Evolutionary conservation across 2,888 invertebrate species (phyloP), one percentile per base, ranked within the genome.

Genomic region (Coecobrya sp.): DNA sequence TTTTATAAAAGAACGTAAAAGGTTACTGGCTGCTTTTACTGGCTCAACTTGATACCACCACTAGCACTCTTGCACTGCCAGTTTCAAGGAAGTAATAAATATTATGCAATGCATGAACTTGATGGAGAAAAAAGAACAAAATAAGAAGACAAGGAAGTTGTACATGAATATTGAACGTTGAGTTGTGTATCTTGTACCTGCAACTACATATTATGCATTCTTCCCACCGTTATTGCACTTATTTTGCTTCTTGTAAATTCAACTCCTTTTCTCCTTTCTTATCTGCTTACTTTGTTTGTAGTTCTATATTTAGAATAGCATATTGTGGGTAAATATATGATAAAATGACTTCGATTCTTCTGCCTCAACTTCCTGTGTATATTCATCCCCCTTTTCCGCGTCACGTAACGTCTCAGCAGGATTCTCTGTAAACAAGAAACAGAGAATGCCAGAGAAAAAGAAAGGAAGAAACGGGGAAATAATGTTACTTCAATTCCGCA

Each of bases 401-500:
- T 82, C 82, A 82, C 62, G 82, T 82, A 82, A 19, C 42, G 62
- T 82, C 82, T 16, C 82, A 82, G 82, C 82, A 82, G 59, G 82
- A 62, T 42, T 81, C 81, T 81, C 55, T 13, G 42, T 36, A 42
- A 36, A 19, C 36, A 16, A 10, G 27, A 79, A n/a, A n/a, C n/a
- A n/a, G n/a, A n/a, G n/a, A n/a, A n/a, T n/a, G 42, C 3, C 7
- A 19, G 62, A 19, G 22, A 5, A 62, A 62, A 16, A 68, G 68
- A 30, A 16, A 68, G 7, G 22, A 42, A 30, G 11, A 42, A 7
- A 19, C 30, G 30, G 30, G 13, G 16, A 79, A 52, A 79, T 36
- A 30, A 36, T 62, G 62, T 42, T 82, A 19, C 62, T 62, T 82
- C 52, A 25, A 52, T 82, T 62, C 22, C 22, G 3, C 42, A 42